phyloP scores from a whole-genome alignment of 1,140 invertebrate species.

The Heliothis virescens region DNA sequence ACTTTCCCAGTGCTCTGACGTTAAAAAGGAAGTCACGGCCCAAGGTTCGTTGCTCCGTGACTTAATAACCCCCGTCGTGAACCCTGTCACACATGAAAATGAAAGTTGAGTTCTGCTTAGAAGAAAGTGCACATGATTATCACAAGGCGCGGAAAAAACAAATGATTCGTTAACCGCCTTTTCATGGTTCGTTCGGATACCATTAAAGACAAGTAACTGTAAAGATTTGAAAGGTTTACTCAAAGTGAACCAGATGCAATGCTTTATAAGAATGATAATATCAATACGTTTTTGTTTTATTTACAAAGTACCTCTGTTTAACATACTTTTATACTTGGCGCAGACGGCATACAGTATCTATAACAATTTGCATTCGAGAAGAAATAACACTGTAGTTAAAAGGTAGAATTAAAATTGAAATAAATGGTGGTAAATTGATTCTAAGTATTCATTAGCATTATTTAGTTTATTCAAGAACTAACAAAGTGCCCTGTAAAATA shows the following conservation, averaged over 20 bases:
- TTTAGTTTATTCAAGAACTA: conserved; percentile 10
- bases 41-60: conserved; percentile 69
- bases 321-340: conserved; percentile 3
- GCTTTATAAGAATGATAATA: not conserved
- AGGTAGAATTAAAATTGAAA: conserved; percentile 35
- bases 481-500: conserved; percentile 14
- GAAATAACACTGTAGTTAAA: conserved; percentile 30
- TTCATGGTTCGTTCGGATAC: conserved; percentile 51
- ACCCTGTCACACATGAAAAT: conserved; percentile 59
- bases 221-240: conserved; percentile 11
- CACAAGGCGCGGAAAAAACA: conserved; percentile 44
- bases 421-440: conserved; percentile 28
- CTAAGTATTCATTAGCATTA: conserved; percentile 37
- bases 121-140: conserved; percentile 58
- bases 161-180: conserved; percentile 57
- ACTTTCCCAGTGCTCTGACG: conserved; percentile 74
- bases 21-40: conserved; percentile 83
- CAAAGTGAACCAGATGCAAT: conserved; percentile 5
- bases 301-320: not conserved
- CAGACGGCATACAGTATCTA: not conserved
- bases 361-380: conserved; percentile 24
- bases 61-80: conserved; percentile 60
- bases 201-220: conserved; percentile 11
- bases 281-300: not conserved
- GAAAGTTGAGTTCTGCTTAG: conserved; percentile 58